Evolutionary conservation across 1,140 invertebrate genomes (phyloP).

Genomic region (Myzus persicae): DNA sequence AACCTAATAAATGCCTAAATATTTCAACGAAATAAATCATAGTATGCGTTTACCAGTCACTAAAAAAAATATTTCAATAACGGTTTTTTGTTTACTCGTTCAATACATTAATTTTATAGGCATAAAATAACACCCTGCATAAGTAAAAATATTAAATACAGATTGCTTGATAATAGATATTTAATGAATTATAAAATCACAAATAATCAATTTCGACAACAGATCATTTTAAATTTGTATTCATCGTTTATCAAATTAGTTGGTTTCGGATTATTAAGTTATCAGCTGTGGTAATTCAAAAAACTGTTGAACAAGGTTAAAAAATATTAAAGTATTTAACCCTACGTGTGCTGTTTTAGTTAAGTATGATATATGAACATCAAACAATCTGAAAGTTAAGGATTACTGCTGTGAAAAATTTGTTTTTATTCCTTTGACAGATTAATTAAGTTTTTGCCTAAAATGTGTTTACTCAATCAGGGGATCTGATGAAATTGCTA

Average conservation of each 20-base stretch:
- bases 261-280: neutral
- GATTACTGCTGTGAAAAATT: slow-evolving; percentile 28
- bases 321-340: neutral
- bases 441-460: slow-evolving; percentile 21
- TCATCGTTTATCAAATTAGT: neutral
- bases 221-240: neutral
- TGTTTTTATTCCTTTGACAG: neutral
- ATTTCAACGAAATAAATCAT: too few relatives aligned
- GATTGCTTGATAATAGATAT: neutral
- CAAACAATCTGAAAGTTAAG: neutral
- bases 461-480: neutral
- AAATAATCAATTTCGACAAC: neutral
- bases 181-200: neutral
- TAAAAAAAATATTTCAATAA: too few relatives aligned
- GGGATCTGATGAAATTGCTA: neutral
- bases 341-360: neutral
- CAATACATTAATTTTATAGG: too few relatives aligned
- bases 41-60: too few relatives aligned
- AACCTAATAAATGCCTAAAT: too few relatives aligned
- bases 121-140: neutral
- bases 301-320: neutral
- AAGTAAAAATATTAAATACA: neutral
- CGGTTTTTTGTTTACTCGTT: neutral
- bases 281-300: neutral
- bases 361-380: neutral